Evolutionary conservation across 1,140 invertebrate species (phyloP).

Genomic region (Daktulosphaira vitifoliae): DNA sequence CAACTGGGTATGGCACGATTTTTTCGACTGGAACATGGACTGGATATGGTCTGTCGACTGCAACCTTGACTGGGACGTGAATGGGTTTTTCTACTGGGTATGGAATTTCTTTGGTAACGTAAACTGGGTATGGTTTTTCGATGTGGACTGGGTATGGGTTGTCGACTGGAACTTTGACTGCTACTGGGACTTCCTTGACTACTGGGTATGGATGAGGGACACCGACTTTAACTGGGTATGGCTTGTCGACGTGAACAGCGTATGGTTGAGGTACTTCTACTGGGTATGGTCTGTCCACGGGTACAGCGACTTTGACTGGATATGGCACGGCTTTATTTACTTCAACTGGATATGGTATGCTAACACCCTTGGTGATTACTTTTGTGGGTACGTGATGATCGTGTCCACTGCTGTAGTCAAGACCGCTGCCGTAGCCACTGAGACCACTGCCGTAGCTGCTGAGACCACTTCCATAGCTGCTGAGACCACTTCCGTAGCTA

Average conservation of each 20-base stretch:
- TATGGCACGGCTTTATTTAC: slow-evolving; percentile 63
- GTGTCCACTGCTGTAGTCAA: neutral
- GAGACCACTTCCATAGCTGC: slow-evolving; percentile 46
- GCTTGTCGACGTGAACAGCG: slow-evolving; percentile 60
- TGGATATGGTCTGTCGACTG: slow-evolving; percentile 38
- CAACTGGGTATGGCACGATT: slow-evolving; percentile 34
- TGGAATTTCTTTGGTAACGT: slow-evolving; percentile 55
- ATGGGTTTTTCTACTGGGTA: slow-evolving; percentile 44
- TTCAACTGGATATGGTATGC: slow-evolving; percentile 57
- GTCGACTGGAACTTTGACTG: slow-evolving; percentile 47
- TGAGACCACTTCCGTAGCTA: slow-evolving; percentile 45
- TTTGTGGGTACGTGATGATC: slow-evolving; percentile 53
- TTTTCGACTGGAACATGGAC: slow-evolving; percentile 37
- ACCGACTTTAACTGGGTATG: slow-evolving; percentile 60
- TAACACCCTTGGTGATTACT: slow-evolving; percentile 56
- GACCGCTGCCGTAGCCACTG: neutral
- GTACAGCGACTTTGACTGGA: slow-evolving; percentile 58
- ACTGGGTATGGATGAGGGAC: slow-evolving; percentile 64
- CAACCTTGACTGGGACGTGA: slow-evolving; percentile 37
- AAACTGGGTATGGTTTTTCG: slow-evolving; percentile 54
- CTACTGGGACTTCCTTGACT: slow-evolving; percentile 61
- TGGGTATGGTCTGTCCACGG: slow-evolving; percentile 55
- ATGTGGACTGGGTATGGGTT: slow-evolving; percentile 48
- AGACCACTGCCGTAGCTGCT: slow-evolving; percentile 33
- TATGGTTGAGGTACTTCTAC: slow-evolving; percentile 55